Evolutionary conservation across 2,797 vertebrate genomes (phyloP), one percentile per base, ranked within the genome.

Genomic region (Cirrhinus mrigala): DNA sequence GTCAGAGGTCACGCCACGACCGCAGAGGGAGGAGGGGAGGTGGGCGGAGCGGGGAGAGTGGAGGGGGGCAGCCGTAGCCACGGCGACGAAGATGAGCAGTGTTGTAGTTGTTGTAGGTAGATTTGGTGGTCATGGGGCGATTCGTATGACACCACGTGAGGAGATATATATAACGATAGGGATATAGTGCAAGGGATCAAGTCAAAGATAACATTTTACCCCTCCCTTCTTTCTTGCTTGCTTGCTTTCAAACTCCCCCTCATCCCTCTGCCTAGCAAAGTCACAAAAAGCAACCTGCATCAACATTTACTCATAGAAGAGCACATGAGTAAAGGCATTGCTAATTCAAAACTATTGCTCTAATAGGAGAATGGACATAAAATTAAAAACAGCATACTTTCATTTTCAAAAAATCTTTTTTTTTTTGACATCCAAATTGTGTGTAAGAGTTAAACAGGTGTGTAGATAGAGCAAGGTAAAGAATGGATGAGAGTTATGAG

Each of bases 111-210:
- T 93, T 93, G 94, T 94, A 93, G 95, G 94, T 94, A 94, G 94
- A 91, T 94, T 95, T 95, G 95, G 94, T 94, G 94, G 94, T 95
- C 95, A 96, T 96, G 93, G 94, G 96, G 96, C 96, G 97, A 97
- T 96, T 97, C 96, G 96, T 96, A 94, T 96, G 94, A 97, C 97
- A 97, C 96, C 96, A 95, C 94, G 95, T 95, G 95, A 95, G 97
- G 96, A 97, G 96, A 97, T 97, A 98, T 96, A 97, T 96, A 89
- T 87, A 98, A 98, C 97, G 96, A 98, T 98, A 98, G 97, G 97
- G 96, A 98, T 97, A 98, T 97, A 96, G 95, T 97, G 95, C 97
- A 98, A 98, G 97, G 97, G 97, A 97, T 98, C 96, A 97, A 96
- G 97, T 98, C 96, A 98, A 97, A 96, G 93, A 96, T 96, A 94